Base-by-base conservation (phyloP, 2,113 vertebrate genomes). In the Irena cyanogastra region DNA sequence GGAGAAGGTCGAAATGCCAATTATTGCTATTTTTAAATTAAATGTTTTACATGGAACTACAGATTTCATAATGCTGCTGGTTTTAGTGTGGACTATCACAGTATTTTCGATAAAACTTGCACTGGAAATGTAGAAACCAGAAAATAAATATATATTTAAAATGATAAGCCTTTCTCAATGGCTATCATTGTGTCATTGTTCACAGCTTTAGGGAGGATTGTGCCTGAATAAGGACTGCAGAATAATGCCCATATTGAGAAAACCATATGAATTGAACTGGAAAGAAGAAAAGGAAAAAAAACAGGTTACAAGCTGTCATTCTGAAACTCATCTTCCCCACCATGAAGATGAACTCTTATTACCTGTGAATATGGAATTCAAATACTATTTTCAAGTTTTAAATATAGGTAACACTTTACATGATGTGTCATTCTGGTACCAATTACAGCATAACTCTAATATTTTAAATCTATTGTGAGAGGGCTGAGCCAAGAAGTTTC, bases 331-430 rank as follows among this genome's bases (percentile, higher is more conserved):
- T 95, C 97, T 97, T 97, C 94, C 53, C 94, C 95, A 97, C 95
- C 94, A 75, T 83, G 95, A 97, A 94, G 94, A 87, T 94, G 96
- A 97, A 87, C 91, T 94, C 93, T 96, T 97, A 96, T 96, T 97
- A 97, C 96, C 93, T 97, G 96, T 95, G 96, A 97, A 97, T 97
- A 94, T 81, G 64, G 91, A 96, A 97, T 97, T 97, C 96, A 97
- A 97, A 97, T 96, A 95, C 96, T 97, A 97, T 97, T 97, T 97
- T 97, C 97, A 97, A 95, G 96, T 97, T 96, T 97, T 97, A 97
- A 97, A 97, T 93, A 92, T 94, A 97, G 94, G 77, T 97, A 96
- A 94, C 97, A 97, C 96, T 97, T 97, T 96, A 96, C 97, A 90
- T 96, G 94, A 97, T 95, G 93, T 97, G 96, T 91, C 97, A 97